These are phyloP conservation scores for Paramacrobiotus metropolitanus DNA, from an alignment of 1,140 invertebrate species.

Conservation along the genomic window DNA sequence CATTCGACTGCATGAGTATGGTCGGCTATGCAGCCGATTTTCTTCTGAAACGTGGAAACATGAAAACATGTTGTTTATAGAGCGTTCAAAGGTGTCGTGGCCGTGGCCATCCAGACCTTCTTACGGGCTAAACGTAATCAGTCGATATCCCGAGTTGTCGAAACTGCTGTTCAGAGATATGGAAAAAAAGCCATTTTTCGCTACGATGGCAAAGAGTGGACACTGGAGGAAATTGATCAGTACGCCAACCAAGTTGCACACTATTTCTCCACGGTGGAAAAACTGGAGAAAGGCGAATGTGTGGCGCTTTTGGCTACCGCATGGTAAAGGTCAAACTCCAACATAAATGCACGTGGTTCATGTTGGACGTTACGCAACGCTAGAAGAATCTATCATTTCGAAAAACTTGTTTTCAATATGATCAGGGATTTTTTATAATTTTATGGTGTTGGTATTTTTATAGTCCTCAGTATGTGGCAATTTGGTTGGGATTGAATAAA, in stretches of 20 bases:
- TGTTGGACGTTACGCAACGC: no score
- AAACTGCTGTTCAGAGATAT: conserved; percentile 25
- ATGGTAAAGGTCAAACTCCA: no score
- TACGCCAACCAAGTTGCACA: conserved; percentile 49
- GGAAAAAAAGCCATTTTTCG: conserved; percentile 53
- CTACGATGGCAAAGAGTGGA: conserved; percentile 52
- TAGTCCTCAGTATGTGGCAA: conserved; percentile 19
- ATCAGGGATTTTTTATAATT: no score
- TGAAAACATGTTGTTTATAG: conserved; percentile 7
- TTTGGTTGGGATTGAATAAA: conserved; percentile 24
- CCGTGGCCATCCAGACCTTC: neutral
- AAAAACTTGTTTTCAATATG: no score
- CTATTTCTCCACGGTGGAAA: conserved; percentile 29
- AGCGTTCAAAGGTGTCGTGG: neutral
- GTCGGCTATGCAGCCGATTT: no score
- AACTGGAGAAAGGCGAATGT: conserved; percentile 34
- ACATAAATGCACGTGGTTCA: no score
- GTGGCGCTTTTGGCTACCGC: conserved; percentile 29
- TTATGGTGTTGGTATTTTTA: no score
- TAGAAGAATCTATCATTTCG: no score
- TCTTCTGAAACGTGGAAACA: no score
- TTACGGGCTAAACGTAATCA: neutral
- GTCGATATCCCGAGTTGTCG: neutral
- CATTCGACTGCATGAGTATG: no score
- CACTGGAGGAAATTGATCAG: conserved; percentile 39